Evolutionary conservation across 2,888 invertebrate genomes (phyloP).

Genomic region (Corbicula japonica): DNA sequence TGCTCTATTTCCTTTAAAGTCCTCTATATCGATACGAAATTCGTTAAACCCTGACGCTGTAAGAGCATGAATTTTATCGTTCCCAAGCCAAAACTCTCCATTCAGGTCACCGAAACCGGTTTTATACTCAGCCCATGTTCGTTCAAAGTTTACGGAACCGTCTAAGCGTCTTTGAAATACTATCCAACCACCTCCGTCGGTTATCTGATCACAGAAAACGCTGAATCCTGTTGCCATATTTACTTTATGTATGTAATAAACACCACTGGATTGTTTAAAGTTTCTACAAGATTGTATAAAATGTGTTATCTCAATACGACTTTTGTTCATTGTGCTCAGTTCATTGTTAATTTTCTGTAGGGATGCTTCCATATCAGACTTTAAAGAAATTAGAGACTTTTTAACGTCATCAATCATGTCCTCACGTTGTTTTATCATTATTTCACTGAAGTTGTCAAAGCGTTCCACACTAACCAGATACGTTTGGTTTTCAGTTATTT

Average conservation of each 20-base stretch:
- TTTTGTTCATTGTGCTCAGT: background rate
- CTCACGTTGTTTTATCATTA: background rate
- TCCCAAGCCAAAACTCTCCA: slow-evolving; percentile 48
- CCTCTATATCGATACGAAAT: slow-evolving; percentile 39
- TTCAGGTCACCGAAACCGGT: slow-evolving; percentile 43
- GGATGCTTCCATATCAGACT: background rate
- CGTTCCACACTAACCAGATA: background rate
- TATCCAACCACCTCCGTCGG: slow-evolving; percentile 44
- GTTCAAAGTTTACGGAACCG: slow-evolving; percentile 28
- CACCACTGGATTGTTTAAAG: background rate
- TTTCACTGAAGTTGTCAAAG: background rate
- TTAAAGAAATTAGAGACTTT: background rate
- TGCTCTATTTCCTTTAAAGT: slow-evolving; percentile 28
- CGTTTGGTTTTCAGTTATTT: background rate
- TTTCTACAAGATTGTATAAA: background rate
- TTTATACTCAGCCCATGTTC: slow-evolving; percentile 44
- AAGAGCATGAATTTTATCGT: slow-evolving; percentile 27
- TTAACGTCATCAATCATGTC: background rate
- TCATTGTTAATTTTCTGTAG: background rate
- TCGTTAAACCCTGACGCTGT: slow-evolving; percentile 12
- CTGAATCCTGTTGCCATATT: background rate
- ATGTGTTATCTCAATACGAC: background rate
- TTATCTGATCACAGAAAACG: slow-evolving; percentile 40
- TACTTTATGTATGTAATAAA: background rate
- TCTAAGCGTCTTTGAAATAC: slow-evolving; percentile 25